Base-by-base conservation (phyloP, 2,888 invertebrate genomes). In the Phalangium opilio region DNA sequence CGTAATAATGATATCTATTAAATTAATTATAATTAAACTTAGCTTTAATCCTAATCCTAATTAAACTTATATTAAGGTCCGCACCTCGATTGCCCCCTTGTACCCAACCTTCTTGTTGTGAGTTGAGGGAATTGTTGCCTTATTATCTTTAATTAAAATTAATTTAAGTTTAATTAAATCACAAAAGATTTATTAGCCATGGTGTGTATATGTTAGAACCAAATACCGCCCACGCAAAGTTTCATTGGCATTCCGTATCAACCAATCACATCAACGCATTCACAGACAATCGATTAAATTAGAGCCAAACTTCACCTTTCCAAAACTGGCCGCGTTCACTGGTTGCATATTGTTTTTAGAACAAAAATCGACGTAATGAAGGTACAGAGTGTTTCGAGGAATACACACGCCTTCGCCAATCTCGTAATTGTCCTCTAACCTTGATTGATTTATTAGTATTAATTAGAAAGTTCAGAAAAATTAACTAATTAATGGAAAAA, bases 321-420 rank as follows among this genome's bases (percentile, higher is more conserved):
- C 71, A 55, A 71, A 71, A 51, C 69, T 70, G 20, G 71, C 71
- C 1, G 71, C 70, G 52, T 71, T 71, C 44, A 71, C 70, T 0
- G 71, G 70, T 51, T 67, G 67, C 43, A 68, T 65, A 53, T 63
- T 64, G 51, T 68, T 66, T 43, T 62, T 62, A 50, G 61, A 61
- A 53, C 71, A 71, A 60, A 69, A 71, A 56, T 70, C 69, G 38
- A 70, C 64, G 57, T 71, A 71, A 54, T 71, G 70, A 41, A 64
- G 61, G 55, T 71, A 71, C 40, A 71, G 60, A 3, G 69, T 66
- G 51, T 66, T 68, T 17, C 71, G 56, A 0, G 71, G 71, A 19
- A 71, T 70, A 58, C 71, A 71, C 10, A 71, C 70, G 2, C 70
- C 70, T 45, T 70, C 70, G 1, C 69, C 69, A 46, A 68, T 62